These are phyloP conservation scores for Pharmacophagus antenor DNA, from an alignment of 2,888 invertebrate species.

Conservation along the genomic window DNA sequence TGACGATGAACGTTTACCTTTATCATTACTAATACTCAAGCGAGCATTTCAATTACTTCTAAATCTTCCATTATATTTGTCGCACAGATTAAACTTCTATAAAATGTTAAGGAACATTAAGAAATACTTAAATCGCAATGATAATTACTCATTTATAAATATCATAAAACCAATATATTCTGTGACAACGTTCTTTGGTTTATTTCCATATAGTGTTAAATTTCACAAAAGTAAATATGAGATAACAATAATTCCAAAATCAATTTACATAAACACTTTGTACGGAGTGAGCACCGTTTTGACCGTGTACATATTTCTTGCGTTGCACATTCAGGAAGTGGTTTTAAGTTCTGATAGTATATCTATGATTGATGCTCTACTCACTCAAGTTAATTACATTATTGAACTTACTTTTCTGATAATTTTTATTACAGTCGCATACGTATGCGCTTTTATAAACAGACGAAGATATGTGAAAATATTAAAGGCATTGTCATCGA, in stretches of 20 bases:
- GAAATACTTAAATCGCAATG: conserved; percentile 29
- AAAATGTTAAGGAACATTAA: conserved; percentile 32
- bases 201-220: conserved; percentile 42
- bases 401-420: conserved; percentile 48
- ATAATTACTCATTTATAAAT: conserved; percentile 32
- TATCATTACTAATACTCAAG: conserved; percentile 11
- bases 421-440: conserved; percentile 46
- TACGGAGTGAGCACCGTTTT: conserved; percentile 47
- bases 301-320: conserved; percentile 45
- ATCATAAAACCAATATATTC: conserved; percentile 40
- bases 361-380: conserved; percentile 46
- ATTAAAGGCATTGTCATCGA: conserved; percentile 48
- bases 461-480: conserved; percentile 52
- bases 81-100: neutral
- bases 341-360: conserved; percentile 41
- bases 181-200: conserved; percentile 37
- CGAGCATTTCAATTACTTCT: neutral
- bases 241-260: conserved; percentile 46
- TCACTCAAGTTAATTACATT: conserved; percentile 61
- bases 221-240: conserved; percentile 34
- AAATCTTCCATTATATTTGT: neutral
- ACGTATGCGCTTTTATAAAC: conserved; percentile 49
- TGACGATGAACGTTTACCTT: neutral
- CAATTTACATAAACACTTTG: conserved; percentile 55
- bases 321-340: conserved; percentile 49